Evolutionary conservation across 1,140 invertebrate species (phyloP).

Genomic region (Drosophila baimaii): DNA sequence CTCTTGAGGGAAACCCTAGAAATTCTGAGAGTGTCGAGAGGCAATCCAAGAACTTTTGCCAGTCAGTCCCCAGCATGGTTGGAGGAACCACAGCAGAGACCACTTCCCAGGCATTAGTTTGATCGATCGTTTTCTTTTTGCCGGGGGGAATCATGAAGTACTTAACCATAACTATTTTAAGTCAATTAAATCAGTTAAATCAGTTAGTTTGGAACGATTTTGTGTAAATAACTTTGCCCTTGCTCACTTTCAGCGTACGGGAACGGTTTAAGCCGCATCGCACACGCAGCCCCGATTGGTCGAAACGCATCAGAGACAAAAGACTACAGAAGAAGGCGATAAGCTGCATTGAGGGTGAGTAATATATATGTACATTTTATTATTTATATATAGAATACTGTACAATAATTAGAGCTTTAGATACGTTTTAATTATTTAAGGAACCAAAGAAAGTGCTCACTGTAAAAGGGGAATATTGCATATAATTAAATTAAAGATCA

Average conservation of each 20-base stretch:
- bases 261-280: constrained; percentile 84
- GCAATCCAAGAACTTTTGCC: background rate
- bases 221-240: constrained; percentile 4
- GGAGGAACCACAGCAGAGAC: constrained; percentile 10
- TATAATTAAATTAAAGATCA: background rate
- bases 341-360: constrained; percentile 81
- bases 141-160: constrained; percentile 37
- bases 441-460: constrained; percentile 17
- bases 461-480: too few relatives aligned
- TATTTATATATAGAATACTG: background rate
- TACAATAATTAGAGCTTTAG: background rate
- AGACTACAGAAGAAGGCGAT: constrained; percentile 82
- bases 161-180: constrained; percentile 13
- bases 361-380: background rate
- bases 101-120: constrained; percentile 9
- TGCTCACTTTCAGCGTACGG: constrained; percentile 78
- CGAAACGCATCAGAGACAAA: constrained; percentile 84
- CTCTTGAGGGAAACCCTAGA: constrained; percentile 29
- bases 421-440: background rate
- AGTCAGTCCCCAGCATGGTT: constrained; percentile 15
- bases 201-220: constrained; percentile 3
- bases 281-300: constrained; percentile 84
- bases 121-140: constrained; percentile 54
- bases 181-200: constrained; percentile 17
- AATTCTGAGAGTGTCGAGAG: constrained; percentile 8